phyloP scores from a whole-genome alignment of 1,140 invertebrate genomes.

The Chironomus tepperi region DNA sequence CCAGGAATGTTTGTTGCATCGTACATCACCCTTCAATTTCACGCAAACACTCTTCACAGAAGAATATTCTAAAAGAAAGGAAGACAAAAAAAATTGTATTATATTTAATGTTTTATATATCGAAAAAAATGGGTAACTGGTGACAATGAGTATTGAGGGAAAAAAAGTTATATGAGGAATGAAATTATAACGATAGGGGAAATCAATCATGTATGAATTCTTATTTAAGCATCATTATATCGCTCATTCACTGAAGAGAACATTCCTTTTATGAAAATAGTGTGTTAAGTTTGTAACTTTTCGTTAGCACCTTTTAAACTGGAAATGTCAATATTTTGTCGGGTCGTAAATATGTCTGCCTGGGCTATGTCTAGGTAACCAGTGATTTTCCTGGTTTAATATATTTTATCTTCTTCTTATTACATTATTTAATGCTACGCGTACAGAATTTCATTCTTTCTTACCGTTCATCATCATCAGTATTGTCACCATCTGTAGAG shows the following conservation, averaged over 20 bases:
- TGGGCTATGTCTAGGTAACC: no score
- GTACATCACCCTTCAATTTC: conserved; percentile 12
- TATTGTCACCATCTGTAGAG: background rate
- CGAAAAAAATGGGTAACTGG: background rate
- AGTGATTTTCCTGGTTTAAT: background rate
- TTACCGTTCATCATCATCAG: background rate
- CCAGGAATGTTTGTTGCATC: background rate
- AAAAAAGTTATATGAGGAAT: background rate
- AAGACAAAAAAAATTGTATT: background rate
- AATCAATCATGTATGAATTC: conserved; percentile 7
- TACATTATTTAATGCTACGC: background rate
- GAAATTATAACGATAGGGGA: conserved; percentile 12
- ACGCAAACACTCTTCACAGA: background rate
- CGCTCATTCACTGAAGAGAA: background rate
- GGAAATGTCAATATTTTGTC: background rate
- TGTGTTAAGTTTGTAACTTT: background rate
- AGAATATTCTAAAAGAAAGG: background rate
- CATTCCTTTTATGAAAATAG: no score
- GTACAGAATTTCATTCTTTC: background rate
- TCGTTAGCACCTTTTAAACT: background rate
- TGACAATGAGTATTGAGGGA: background rate
- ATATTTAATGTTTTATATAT: background rate
- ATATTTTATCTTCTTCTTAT: no score
- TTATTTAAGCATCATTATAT: conserved; percentile 3
- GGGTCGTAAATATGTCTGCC: no score